Base-by-base conservation (phyloP, 2,113 vertebrate species). In the Nerophis ophidion region DNA sequence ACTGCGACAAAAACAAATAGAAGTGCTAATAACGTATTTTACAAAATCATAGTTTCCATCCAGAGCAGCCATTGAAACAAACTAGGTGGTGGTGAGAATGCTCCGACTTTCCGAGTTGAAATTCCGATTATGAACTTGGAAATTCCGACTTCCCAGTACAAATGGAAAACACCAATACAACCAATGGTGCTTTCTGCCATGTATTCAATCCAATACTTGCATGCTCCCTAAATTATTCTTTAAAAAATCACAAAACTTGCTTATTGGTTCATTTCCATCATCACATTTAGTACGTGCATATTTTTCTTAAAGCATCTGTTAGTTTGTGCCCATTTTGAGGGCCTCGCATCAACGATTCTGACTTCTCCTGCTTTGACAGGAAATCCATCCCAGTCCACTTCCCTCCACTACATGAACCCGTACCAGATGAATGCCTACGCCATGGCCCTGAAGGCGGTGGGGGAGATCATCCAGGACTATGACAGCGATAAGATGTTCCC, bases 401-500 rank as follows among this genome's bases (percentile, higher is more conserved):
- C 95, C 0, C 90, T 96, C 45, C 95, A 97, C 88, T 97, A 97
- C 86, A 94, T 96, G 94, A 97, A 94, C 81, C 95, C 95, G 2
- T 97, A 94, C 90, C 95, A 97, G 90, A 92, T 95, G 91, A 97
- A 96, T 6, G 95, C 95, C 36, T 97, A 97, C 0, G 90, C 94
- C 42, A 92, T 97, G 92, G 95, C 95, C 0, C 89, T 97, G 70
- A 93, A 92, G n/a, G 94, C 94, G 0, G 94, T 96, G 0, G 95
- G 95, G 0, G 95, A 97, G 89, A 95, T 97, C 87, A 96, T 96
- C 82, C 95, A 97, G 84, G 94, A 97, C 88, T 97, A 97, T 0
- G 95, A 95, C 91, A 96, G 94, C 6, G 92, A 96, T 84, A 97
- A 96, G 89, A 95, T 95, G 93, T 97, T 96, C 74, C 95, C 95